Evolutionary conservation across 2,888 invertebrate genomes (phyloP), one percentile per base, ranked within the genome.

Genomic region (Diploptera punctata): DNA sequence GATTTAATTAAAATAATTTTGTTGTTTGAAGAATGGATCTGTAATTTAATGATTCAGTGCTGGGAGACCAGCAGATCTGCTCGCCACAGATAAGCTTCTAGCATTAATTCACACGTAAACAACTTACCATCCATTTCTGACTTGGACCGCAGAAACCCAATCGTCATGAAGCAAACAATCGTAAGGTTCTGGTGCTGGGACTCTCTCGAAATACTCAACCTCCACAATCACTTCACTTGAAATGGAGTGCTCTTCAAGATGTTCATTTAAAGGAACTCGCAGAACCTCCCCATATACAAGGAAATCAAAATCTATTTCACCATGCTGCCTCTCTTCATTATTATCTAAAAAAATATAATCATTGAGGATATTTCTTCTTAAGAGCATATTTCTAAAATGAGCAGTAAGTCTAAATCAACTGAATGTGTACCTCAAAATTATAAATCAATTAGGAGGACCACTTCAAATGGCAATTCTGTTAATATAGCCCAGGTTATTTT

Each of bases 81-180:
- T n/a, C n/a, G n/a, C n/a, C n/a, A n/a, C n/a, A n/a, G n/a, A n/a
- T n/a, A n/a, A n/a, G n/a, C n/a, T n/a, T n/a, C n/a, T n/a, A n/a
- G n/a, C n/a, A n/a, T n/a, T n/a, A n/a, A n/a, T n/a, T n/a, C n/a
- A n/a, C n/a, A n/a, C n/a, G n/a, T n/a, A n/a, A n/a, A n/a, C n/a
- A n/a, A 74, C 75, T 78, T 80, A 91, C 92, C 93, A 94, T 80
- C 90, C 89, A 49, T 87, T 88, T 74, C 86, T 84, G 49, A 90
- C 87, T 77, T 92, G 90, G 0, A 97, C 91, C 54, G 94, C 90
- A 21, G 96, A 93, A n/a, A 99, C 96, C 99, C 99, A 99, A 81
- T 99, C 99, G 83, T 98, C 97, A 79, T 98, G 98, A 81, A 95
- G 87, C 76, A 99, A 85, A 81, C 95, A 95, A 81, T 97, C 94